Percentiles rank a stretch among this genome's conserved stretches.
Conservation (phyloP, 2,888 invertebrate species). For the Drosophila emarginata region DNA sequence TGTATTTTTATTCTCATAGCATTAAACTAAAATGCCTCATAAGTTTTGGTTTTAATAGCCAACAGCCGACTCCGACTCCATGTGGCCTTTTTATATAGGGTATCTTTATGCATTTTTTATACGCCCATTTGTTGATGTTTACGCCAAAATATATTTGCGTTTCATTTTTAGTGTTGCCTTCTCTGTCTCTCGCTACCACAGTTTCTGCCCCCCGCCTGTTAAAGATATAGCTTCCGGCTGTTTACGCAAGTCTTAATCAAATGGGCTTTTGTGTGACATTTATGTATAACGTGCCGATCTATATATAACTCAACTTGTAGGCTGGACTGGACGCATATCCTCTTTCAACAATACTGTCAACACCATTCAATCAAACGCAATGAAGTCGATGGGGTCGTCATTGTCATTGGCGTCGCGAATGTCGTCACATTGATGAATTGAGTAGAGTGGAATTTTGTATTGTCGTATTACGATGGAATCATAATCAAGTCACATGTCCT, state of each 20-base stretch:
- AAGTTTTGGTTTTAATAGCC: slow-evolving; percentile 26
- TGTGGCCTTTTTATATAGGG: slow-evolving; percentile 15
- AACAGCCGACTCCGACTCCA: neutral
- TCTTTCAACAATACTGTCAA: slow-evolving; percentile 35
- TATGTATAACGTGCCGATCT: slow-evolving; percentile 44
- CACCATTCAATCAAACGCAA: slow-evolving; percentile 62
- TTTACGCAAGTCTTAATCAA: slow-evolving; percentile 66
- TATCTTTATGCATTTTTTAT: slow-evolving; percentile 49
- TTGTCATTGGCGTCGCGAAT: slow-evolving; percentile 24
- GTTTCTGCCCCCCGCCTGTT: neutral
- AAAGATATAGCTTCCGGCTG: slow-evolving; percentile 40
- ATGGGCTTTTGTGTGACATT: slow-evolving; percentile 51
- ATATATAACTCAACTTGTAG: slow-evolving; percentile 44
- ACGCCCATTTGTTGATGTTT: slow-evolving; percentile 51
- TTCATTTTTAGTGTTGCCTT: slow-evolving; percentile 54
- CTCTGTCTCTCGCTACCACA: neutral
- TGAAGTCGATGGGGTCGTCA: slow-evolving; percentile 34
- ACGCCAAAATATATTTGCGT: slow-evolving; percentile 63
- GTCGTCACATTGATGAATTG: slow-evolving; percentile 35
- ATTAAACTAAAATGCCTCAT: slow-evolving; percentile 35
- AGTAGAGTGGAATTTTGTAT: slow-evolving; percentile 7
- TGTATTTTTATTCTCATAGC: slow-evolving; percentile 20
- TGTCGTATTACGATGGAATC: slow-evolving; percentile 17
- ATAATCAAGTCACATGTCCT: slow-evolving; percentile 54
- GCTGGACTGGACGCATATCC: slow-evolving; percentile 21